Evolutionary conservation across 2,888 invertebrate genomes (phyloP).

Genomic region (Hydrotaea cyrtoneurina): DNA sequence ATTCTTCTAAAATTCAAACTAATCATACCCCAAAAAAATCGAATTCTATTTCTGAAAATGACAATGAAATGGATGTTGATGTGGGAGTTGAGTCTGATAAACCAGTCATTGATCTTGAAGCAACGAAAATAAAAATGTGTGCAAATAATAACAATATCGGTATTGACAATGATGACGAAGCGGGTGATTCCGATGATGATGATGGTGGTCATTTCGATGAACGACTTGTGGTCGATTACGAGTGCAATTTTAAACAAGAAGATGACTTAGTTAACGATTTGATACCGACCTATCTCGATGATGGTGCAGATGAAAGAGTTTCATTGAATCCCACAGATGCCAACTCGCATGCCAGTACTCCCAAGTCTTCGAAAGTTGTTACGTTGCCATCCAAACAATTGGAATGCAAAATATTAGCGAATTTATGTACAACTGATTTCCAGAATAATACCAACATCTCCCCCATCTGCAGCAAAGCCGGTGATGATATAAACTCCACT

Average conservation of each 20-base stretch:
- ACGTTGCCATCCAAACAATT: slow-evolving; percentile 30
- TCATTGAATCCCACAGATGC: slow-evolving; percentile 25
- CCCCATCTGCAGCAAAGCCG: slow-evolving; percentile 74
- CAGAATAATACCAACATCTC: slow-evolving; percentile 75
- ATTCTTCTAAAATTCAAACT: slow-evolving; percentile 67
- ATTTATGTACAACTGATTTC: slow-evolving; percentile 70
- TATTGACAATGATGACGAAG: slow-evolving; percentile 4
- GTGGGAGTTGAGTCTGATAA: slow-evolving; percentile 55
- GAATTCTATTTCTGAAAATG: slow-evolving; percentile 60
- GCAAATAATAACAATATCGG: background rate
- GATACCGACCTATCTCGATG: slow-evolving; percentile 51
- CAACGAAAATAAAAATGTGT: background rate
- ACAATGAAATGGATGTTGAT: slow-evolving; percentile 70
- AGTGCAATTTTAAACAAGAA: slow-evolving; percentile 58
- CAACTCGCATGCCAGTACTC: slow-evolving; percentile 67
- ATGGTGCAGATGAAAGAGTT: slow-evolving; percentile 38
- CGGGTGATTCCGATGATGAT: slow-evolving; percentile 55
- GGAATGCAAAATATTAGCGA: slow-evolving; percentile 66
- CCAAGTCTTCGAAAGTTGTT: slow-evolving; percentile 65
- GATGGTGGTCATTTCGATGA: slow-evolving; percentile 74
- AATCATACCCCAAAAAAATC: slow-evolving; percentile 68
- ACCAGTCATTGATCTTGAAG: slow-evolving; percentile 8
- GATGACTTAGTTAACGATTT: slow-evolving; percentile 59
- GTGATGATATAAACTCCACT: slow-evolving; percentile 58
- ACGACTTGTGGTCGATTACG: slow-evolving; percentile 73